A percentile compares a stretch with the other conserved stretches of the same genome.
phyloP scores from a whole-genome alignment of 2,113 vertebrate species.

The Bungarus multicinctus region DNA sequence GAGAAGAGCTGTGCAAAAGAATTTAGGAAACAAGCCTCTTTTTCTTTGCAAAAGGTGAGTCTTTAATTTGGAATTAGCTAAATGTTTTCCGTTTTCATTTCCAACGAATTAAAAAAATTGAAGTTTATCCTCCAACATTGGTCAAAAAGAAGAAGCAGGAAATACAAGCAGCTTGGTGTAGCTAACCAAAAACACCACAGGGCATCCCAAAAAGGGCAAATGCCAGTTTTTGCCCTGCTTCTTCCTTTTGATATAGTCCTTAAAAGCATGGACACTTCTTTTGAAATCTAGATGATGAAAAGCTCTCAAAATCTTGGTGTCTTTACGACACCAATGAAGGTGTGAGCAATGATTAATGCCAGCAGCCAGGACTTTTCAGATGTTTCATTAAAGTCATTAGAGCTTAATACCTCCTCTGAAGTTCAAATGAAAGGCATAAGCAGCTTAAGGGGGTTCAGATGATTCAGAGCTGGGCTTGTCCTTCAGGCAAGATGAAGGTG shows the following conservation, averaged over 20 bases:
- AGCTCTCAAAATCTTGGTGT: background rate
- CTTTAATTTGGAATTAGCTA: background rate
- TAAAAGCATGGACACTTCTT: background rate
- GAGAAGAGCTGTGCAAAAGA: background rate
- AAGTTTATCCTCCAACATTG: background rate
- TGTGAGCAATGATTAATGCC: background rate
- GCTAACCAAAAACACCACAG: background rate
- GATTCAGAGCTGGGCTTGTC: constrained; percentile 54
- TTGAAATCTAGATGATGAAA: background rate
- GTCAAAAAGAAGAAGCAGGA: background rate
- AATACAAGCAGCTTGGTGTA: background rate
- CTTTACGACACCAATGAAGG: background rate
- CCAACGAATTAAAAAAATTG: background rate
- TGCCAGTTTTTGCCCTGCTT: background rate
- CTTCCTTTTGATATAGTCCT: background rate
- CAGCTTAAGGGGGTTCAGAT: constrained; percentile 63
- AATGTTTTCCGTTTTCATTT: background rate
- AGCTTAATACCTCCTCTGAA: constrained; percentile 56
- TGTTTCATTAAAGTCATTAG: constrained; percentile 61
- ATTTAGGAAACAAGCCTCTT: background rate
- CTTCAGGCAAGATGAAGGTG: constrained; percentile 62
- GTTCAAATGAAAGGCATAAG: constrained; percentile 60
- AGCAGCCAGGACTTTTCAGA: constrained; percentile 35
- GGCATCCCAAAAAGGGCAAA: background rate
- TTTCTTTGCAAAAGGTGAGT: background rate